These are phyloP conservation scores for Drosophila kanapiae DNA, from an alignment of 1,140 invertebrate species.

Conservation along the genomic window DNA sequence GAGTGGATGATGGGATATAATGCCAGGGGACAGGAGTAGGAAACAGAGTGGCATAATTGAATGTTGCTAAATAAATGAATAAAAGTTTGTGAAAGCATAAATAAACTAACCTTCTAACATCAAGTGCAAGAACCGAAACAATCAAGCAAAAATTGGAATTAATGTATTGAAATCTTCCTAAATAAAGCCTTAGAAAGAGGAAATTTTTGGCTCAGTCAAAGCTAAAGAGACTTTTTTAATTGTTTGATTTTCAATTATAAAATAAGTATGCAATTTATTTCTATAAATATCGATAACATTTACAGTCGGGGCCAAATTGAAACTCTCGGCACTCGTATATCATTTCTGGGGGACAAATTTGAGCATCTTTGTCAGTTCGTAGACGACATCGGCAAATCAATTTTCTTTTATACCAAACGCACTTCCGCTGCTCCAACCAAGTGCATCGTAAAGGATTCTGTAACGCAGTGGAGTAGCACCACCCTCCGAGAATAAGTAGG, in stretches of 20 bases:
- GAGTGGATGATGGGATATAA: too few species aligned
- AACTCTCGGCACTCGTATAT: not conserved
- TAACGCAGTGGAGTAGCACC: not conserved
- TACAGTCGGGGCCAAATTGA: not conserved
- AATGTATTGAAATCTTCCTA: not conserved
- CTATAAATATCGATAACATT: not conserved
- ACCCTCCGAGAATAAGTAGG: not conserved
- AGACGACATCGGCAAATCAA: not conserved
- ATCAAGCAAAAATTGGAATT: not conserved
- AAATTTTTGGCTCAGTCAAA: too few species aligned
- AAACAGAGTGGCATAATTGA: slow-evolving; percentile 12
- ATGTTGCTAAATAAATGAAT: slow-evolving; percentile 13
- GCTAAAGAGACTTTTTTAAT: too few species aligned
- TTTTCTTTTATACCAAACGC: not conserved
- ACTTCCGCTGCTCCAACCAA: not conserved
- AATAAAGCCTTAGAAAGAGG: not conserved
- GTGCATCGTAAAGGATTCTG: not conserved
- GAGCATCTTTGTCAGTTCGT: not conserved
- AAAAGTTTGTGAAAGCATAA: slow-evolving; percentile 4
- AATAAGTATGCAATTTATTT: too few species aligned
- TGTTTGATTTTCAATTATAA: too few species aligned
- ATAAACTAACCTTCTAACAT: not conserved
- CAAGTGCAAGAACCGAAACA: not conserved
- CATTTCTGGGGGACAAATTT: not conserved
- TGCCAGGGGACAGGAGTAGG: not conserved